A percentile compares a stretch with the other conserved stretches of the same genome.
phyloP scores from a whole-genome alignment of 2,888 invertebrate genomes.

The Gerris lacustris region DNA sequence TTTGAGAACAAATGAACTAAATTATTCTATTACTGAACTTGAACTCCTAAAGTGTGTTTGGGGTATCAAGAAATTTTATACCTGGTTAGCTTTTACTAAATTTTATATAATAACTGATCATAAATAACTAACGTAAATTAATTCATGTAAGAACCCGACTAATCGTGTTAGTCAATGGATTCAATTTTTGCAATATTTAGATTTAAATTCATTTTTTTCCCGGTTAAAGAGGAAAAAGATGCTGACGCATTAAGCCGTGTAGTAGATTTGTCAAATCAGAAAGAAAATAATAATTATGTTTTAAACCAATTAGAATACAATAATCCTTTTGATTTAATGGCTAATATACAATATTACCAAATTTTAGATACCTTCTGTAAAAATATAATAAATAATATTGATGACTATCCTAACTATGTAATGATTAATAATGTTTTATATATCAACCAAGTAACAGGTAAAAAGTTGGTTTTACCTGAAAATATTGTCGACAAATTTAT shows the following conservation, averaged over 20 bases:
- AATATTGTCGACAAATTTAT: background rate
- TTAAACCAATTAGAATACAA: background rate
- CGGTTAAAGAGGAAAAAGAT: background rate
- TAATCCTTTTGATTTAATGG: background rate
- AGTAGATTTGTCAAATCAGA: background rate
- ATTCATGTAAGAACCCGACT: constrained; percentile 2
- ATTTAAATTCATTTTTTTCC: background rate
- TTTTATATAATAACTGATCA: constrained; percentile 6
- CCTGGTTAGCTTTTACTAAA: background rate
- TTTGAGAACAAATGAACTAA: background rate
- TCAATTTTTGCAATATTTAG: background rate
- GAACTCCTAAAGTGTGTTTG: background rate
- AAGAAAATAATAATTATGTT: background rate
- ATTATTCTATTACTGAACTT: background rate
- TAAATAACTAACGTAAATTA: background rate
- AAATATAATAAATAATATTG: background rate
- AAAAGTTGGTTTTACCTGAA: background rate
- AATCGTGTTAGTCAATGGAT: background rate
- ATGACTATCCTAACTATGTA: background rate
- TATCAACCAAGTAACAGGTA: background rate
- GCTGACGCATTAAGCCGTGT: background rate
- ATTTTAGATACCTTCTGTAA: background rate
- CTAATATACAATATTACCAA: background rate
- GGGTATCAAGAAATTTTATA: constrained; percentile 2
- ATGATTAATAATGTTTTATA: background rate